Percentiles rank a stretch among this genome's conserved stretches.
Evolutionary conservation across 2,113 vertebrate species (phyloP).

Genomic region (Thunnus maccoyii): DNA sequence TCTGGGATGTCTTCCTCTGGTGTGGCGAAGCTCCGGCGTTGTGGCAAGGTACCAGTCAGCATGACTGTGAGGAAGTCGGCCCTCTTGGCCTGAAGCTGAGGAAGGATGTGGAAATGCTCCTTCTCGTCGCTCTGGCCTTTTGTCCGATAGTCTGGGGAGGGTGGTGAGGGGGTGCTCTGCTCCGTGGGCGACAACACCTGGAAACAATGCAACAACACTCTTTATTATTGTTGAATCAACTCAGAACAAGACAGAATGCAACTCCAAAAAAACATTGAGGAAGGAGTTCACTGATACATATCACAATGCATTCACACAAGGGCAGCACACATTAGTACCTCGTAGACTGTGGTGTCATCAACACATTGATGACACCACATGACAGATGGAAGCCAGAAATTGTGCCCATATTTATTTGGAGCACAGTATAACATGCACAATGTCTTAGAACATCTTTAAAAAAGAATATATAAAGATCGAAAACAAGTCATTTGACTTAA

Average conservation of each 20-base stretch:
- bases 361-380: neutral
- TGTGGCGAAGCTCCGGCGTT: constrained; percentile 70
- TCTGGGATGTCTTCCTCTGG: constrained; percentile 45
- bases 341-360: too few relatives aligned
- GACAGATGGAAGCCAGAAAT: neutral
- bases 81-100: constrained; percentile 89
- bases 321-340: neutral
- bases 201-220: constrained; percentile 47
- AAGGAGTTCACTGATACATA: neutral
- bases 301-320: neutral
- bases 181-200: constrained; percentile 87
- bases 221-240: neutral
- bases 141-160: constrained; percentile 91
- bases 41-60: constrained; percentile 85
- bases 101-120: constrained; percentile 87
- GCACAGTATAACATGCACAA: too few relatives aligned
- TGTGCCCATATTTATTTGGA: too few relatives aligned
- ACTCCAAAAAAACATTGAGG: neutral
- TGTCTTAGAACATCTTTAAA: too few relatives aligned
- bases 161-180: constrained; percentile 84
- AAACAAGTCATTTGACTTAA: too few relatives aligned
- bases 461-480: too few relatives aligned
- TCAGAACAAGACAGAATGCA: neutral
- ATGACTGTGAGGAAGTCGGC: constrained; percentile 93
- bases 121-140: constrained; percentile 89